These are phyloP conservation scores for Philypnodon macrostomus DNA, from an alignment of 2,797 vertebrate genomes.

Conservation along the genomic window DNA sequence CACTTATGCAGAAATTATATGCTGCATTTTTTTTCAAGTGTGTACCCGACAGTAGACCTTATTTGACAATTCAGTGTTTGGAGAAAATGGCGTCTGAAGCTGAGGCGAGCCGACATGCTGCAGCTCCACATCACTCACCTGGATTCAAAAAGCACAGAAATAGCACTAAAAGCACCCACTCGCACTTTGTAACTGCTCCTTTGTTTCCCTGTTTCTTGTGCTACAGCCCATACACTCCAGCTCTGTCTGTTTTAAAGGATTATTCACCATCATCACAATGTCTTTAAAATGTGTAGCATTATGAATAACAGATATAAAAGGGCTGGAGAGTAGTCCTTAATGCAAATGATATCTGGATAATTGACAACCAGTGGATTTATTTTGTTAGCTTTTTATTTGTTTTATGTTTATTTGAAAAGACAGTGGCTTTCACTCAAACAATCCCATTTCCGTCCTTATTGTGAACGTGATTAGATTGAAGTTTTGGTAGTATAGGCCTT, in stretches of 20 bases:
- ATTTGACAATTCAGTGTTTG: conserved; percentile 63
- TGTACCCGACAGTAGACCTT: conserved; percentile 46
- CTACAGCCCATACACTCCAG: conserved; percentile 34
- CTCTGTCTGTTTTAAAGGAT: conserved; percentile 42
- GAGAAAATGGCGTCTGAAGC: conserved; percentile 64
- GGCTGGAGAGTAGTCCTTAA: no score
- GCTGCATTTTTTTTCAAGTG: conserved; percentile 52
- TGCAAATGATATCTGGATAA: no score
- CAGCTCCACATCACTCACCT: conserved; percentile 75
- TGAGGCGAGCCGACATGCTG: conserved; percentile 71
- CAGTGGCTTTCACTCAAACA: no score
- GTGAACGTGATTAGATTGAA: no score
- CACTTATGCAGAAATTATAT: conserved; percentile 53
- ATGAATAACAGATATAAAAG: no score
- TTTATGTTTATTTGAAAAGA: no score
- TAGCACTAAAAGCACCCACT: conserved; percentile 77
- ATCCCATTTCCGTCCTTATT: no score
- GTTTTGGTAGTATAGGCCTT: no score
- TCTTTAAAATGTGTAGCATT: no score
- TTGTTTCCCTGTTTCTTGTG: conserved; percentile 62
- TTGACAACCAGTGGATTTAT: no score
- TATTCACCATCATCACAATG: conserved; percentile 37
- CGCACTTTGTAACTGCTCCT: conserved; percentile 72
- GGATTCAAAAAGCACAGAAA: conserved; percentile 76
- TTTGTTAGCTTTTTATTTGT: no score